Evolutionary conservation across 2,797 vertebrate genomes (phyloP).

Genomic region (Cichlasoma orientale): DNA sequence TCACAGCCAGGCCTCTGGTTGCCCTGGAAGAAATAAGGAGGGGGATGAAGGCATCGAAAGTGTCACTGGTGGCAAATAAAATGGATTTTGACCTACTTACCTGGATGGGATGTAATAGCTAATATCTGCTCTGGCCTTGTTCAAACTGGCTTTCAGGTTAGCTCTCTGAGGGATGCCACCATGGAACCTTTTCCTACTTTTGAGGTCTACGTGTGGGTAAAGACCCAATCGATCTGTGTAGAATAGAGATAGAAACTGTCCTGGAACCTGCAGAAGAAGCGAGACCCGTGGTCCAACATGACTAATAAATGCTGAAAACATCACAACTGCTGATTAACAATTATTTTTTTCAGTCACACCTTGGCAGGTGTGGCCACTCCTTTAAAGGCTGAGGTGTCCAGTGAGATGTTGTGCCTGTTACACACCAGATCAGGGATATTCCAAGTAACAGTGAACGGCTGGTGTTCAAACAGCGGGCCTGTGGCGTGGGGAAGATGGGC

Average conservation of each 20-base stretch:
- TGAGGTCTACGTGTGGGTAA: conserved; percentile 82
- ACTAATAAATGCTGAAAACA: background rate
- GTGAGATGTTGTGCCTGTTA: conserved; percentile 63
- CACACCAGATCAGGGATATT: conserved; percentile 85
- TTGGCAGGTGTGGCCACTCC: conserved; percentile 79
- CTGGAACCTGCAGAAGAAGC: conserved; percentile 56
- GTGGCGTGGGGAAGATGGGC: conserved; percentile 44
- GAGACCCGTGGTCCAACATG: background rate
- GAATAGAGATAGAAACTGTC: conserved; percentile 84
- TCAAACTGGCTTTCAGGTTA: conserved; percentile 72
- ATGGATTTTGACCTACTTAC: background rate
- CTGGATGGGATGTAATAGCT: conserved; percentile 78
- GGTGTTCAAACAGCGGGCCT: conserved; percentile 68
- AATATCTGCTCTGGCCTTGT: conserved; percentile 80
- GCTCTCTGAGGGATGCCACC: conserved; percentile 85
- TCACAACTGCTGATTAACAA: background rate
- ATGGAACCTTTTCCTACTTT: conserved; percentile 56
- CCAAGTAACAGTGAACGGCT: conserved; percentile 83
- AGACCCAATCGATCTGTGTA: conserved; percentile 84
- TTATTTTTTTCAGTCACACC: conserved; percentile 11
- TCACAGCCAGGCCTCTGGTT: conserved; percentile 80
- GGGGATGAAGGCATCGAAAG: background rate
- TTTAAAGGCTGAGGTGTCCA: conserved; percentile 77
- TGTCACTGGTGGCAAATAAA: background rate
- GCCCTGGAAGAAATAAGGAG: conserved; percentile 45